phyloP scores from a whole-genome alignment of 2,888 invertebrate species.

The Blera fallax region DNA sequence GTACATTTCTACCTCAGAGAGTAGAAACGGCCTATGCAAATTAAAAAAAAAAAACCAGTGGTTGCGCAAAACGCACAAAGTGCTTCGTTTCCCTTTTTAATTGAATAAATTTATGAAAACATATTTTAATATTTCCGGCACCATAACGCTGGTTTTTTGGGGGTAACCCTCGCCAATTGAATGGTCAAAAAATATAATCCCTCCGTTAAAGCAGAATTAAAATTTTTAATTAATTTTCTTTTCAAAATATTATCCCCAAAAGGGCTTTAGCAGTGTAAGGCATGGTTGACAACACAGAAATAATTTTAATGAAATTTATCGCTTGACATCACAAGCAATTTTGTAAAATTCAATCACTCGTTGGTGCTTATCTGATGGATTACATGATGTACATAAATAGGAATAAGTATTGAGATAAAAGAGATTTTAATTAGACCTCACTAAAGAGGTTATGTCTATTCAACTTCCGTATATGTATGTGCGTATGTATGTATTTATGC shows the following conservation, averaged over 20 bases:
- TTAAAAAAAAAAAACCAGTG: conserved; percentile 35
- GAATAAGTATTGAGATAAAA: conserved; percentile 32
- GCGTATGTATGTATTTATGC: no score
- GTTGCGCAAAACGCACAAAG: conserved; percentile 33
- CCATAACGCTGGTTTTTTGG: conserved; percentile 16
- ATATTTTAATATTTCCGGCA: conserved; percentile 50
- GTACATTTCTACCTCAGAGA: neutral
- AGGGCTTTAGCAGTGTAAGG: conserved; percentile 1
- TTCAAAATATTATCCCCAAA: conserved; percentile 49
- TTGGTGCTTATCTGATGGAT: conserved; percentile 47
- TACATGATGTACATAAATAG: conserved; percentile 59
- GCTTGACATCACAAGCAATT: conserved; percentile 63
- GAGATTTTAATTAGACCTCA: conserved; percentile 42
- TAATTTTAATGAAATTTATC: conserved; percentile 70
- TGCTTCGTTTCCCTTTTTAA: conserved; percentile 41
- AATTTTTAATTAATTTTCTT: conserved; percentile 69
- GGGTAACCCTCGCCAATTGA: conserved; percentile 16
- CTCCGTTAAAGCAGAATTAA: conserved; percentile 46
- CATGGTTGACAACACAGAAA: conserved; percentile 61
- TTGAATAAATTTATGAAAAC: conserved; percentile 56
- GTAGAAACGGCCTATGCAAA: neutral
- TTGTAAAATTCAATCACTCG: conserved; percentile 64
- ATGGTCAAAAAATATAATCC: conserved; percentile 51
- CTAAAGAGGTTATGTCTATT: conserved; percentile 23
- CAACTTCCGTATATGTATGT: neutral